These are phyloP conservation scores for Paramuricea clavata DNA, from an alignment of 92 coral and sea anemone genomes.

Conservation along the genomic window DNA sequence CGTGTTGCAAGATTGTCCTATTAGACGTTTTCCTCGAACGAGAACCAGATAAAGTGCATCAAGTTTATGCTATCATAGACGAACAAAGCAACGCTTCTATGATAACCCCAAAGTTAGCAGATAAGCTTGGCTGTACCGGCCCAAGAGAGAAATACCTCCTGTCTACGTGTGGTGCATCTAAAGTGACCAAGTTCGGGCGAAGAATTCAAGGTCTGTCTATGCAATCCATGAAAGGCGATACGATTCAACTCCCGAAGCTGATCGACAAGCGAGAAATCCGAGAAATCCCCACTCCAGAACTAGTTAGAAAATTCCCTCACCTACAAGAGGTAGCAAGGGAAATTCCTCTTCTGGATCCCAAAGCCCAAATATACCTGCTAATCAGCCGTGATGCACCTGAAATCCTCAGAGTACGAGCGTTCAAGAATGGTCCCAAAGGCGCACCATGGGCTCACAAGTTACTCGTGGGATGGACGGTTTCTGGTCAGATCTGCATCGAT, in stretches of 20 bases:
- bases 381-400: constrained; percentile 52
- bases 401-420: constrained; percentile 43
- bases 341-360: constrained; percentile 26
- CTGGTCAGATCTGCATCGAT: constrained; percentile 37
- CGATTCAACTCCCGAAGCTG: too few relatives aligned
- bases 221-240: neutral
- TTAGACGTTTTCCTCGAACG: constrained; percentile 51
- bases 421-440: constrained; percentile 44
- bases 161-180: constrained; percentile 52
- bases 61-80: constrained; percentile 61
- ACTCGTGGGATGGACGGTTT: constrained; percentile 30
- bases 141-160: constrained; percentile 57
- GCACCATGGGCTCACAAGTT: too few relatives aligned
- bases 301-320: constrained; percentile 24
- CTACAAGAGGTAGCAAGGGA: constrained; percentile 17
- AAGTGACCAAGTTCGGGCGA: too few relatives aligned
- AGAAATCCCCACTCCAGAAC: constrained; percentile 14
- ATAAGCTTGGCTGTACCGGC: constrained; percentile 43
- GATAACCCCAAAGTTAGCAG: constrained; percentile 53
- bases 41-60: constrained; percentile 27
- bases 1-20: constrained; percentile 64
- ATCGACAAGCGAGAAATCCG: too few relatives aligned
- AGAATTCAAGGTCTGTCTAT: too few relatives aligned
- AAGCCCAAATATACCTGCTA: constrained; percentile 29
- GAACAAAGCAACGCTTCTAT: constrained; percentile 68